Evolutionary conservation across 2,888 invertebrate species (phyloP), one percentile per base, ranked within the genome.

Genomic region (Trichogramma evanescens): DNA sequence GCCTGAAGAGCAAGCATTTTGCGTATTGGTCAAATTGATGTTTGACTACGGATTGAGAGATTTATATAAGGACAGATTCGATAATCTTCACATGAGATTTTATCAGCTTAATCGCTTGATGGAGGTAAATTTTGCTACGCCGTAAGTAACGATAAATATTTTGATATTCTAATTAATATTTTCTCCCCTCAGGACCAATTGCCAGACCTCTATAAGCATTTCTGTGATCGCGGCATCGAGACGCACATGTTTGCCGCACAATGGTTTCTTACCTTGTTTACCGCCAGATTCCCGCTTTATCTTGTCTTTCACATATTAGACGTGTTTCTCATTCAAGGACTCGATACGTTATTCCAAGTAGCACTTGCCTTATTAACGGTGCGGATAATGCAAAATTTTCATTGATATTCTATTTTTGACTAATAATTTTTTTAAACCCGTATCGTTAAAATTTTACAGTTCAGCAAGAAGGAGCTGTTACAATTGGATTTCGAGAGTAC

Each of bases 1-100:
- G 97, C 97, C 98, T 0, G 99, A 99, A 80, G 99, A 99, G 77
- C 96, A 99, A 82, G 95, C 98, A 0, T 99, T 99, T 78, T 95
- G 95, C 75, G 90, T 99, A 10, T 80, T 99, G 58, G 95, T 97
- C 2, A 91, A 93, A 68, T 84, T 99, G 38, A 99, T 99, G 99
- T 97, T 93, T 77, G 91, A 94, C 61, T 99, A 98, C 74, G 90
- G 91, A 0, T 80, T 99, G 58, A 84, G 99, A 44, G 94, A 98
- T 78, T 82, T 99, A 52, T 99, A 97, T 80, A 95, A 94, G 76
- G 93, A 95, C 68, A 95, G 96, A 53, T 99, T 99, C 77, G 96
- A 97, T 78, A 93, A 93, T 69, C 84, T 99, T 6, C 95, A 97
- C 75, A 84, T 98, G 80, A 86, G 94, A 69, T 85, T 99, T 64